A percentile compares a stretch with the other conserved stretches of the same genome.
These are phyloP conservation scores for Lycaon pictus DNA, from an alignment of 2,113 vertebrate genomes.

Conservation along the genomic window DNA sequence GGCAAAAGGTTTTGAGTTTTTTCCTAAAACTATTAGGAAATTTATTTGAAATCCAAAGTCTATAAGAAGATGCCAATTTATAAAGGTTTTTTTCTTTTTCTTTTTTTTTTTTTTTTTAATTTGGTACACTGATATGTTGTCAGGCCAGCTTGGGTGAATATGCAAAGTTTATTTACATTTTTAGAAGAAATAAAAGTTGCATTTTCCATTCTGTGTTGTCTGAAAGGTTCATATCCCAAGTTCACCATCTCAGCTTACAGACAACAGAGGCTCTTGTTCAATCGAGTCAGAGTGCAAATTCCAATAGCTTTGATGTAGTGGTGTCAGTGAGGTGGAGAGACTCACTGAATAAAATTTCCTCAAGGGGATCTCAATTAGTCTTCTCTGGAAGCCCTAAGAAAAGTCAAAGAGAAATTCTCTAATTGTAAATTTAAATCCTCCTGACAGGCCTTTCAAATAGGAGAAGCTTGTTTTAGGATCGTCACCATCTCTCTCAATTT, in stretches of 20 bases:
- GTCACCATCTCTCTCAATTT: not conserved
- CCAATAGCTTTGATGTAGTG: not conserved
- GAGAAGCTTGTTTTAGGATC: not conserved
- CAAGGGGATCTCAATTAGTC: not conserved
- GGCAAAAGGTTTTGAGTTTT: not conserved
- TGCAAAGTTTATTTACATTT: not conserved
- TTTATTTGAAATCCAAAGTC: not conserved
- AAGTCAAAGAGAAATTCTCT: constrained; percentile 56
- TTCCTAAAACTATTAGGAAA: not conserved
- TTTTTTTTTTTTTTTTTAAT: not conserved
- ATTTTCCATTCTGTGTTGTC: not conserved
- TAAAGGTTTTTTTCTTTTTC: not conserved
- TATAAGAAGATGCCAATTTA: not conserved
- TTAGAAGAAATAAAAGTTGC: not conserved
- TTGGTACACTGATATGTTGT: not conserved
- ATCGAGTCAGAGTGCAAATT: constrained; percentile 35
- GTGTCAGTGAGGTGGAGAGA: constrained; percentile 31
- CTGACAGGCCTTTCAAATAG: constrained; percentile 12
- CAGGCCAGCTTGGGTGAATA: not conserved
- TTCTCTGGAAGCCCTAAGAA: constrained; percentile 36
- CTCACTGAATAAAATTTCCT: constrained; percentile 29
- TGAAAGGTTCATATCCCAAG: constrained; percentile 37
- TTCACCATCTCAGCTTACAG: not conserved
- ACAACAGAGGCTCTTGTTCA: not conserved
- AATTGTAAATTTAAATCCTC: constrained; percentile 62